phyloP scores from a whole-genome alignment of 2,113 vertebrate genomes.

The Podilymbus podiceps region DNA sequence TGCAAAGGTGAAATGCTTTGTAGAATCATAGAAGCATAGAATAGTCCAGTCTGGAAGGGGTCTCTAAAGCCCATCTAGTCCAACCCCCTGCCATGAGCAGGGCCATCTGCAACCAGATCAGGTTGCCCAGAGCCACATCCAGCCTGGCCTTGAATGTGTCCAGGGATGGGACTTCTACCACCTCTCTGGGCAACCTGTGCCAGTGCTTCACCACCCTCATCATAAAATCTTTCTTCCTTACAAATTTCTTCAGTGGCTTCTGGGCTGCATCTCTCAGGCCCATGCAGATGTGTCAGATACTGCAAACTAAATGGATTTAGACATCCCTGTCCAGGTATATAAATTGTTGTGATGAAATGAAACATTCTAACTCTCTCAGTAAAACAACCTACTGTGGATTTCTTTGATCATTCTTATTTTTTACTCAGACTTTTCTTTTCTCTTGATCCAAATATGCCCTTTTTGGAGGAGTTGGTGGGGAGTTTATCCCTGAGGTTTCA shows the following conservation, averaged over 20 bases:
- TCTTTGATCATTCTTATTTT: neutral
- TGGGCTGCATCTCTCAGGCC: neutral
- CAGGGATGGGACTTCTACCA: neutral
- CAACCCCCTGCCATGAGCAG: neutral
- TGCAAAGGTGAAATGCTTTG: neutral
- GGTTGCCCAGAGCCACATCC: neutral
- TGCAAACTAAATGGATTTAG: neutral
- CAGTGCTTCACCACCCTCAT: neutral
- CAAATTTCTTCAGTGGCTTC: neutral
- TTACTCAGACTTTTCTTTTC: neutral
- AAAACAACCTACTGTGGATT: neutral
- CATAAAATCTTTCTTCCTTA: neutral
- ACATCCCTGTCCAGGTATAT: neutral
- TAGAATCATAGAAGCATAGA: neutral
- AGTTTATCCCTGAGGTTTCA: neutral
- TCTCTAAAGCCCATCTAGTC: neutral
- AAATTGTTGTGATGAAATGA: neutral
- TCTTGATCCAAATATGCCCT: rapidly evolving
- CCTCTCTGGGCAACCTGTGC: neutral
- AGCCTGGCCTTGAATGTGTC: neutral
- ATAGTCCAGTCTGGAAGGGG: neutral
- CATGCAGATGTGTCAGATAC: neutral
- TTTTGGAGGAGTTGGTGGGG: neutral
- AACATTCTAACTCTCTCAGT: neutral
- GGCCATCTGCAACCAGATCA: neutral